Conservation (phyloP, 1,140 invertebrate species). For the Choristoneura fumiferana region DNA sequence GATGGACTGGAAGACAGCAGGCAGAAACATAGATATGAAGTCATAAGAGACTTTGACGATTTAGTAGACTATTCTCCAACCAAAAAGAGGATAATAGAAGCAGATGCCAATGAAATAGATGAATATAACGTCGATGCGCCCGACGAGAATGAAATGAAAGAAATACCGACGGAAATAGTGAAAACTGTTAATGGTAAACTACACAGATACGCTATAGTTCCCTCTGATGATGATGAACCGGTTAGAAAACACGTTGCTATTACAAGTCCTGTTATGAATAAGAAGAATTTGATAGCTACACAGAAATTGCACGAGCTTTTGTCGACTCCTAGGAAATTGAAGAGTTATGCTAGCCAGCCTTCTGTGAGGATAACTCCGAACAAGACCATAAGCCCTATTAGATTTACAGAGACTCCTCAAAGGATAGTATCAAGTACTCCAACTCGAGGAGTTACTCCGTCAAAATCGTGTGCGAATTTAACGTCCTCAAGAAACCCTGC, state of each 20-base stretch:
- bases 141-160: slow-evolving; percentile 78
- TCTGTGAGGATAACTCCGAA: slow-evolving; percentile 69
- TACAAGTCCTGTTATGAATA: slow-evolving; percentile 66
- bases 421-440: slow-evolving; percentile 67
- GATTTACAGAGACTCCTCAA: slow-evolving; percentile 63
- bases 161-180: slow-evolving; percentile 79
- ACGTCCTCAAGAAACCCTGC: slow-evolving; percentile 45
- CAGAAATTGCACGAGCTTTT: slow-evolving; percentile 87
- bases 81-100: slow-evolving; percentile 78
- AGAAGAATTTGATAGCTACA: slow-evolving; percentile 83
- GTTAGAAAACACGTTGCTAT: slow-evolving; percentile 62
- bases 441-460: slow-evolving; percentile 64
- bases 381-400: slow-evolving; percentile 49
- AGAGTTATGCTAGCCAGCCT: slow-evolving; percentile 73
- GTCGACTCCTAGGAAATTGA: slow-evolving; percentile 83
- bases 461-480: slow-evolving; percentile 70
- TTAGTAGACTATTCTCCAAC: slow-evolving; percentile 79
- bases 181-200: slow-evolving; percentile 80
- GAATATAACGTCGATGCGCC: slow-evolving; percentile 80
- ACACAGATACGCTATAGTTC: slow-evolving; percentile 81
- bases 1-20: slow-evolving; percentile 57
- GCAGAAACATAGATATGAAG: slow-evolving; percentile 72
- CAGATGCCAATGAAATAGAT: slow-evolving; percentile 72
- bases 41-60: slow-evolving; percentile 78
- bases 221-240: slow-evolving; percentile 75